Conservation (phyloP, 1,140 invertebrate species). For the Stenopsyche tienmushanensis region DNA sequence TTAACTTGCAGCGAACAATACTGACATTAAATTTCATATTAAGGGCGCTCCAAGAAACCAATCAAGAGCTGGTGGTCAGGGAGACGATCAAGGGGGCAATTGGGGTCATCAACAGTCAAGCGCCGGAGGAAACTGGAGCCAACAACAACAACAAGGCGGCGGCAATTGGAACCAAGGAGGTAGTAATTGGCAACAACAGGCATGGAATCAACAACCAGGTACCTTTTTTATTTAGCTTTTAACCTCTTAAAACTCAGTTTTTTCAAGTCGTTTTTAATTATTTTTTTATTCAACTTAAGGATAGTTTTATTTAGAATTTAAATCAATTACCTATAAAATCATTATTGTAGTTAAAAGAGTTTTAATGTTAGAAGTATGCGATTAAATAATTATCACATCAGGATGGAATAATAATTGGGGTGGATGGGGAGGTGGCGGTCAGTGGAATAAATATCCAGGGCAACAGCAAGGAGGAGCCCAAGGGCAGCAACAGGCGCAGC, state of each 20-base stretch:
- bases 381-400: no score
- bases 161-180: conserved; percentile 12
- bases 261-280: no score
- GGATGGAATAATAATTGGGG: conserved; percentile 14
- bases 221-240: no score
- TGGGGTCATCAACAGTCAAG: conserved; percentile 10
- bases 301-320: no score
- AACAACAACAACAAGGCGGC: conserved; percentile 11
- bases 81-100: conserved; percentile 2
- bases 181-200: background rate
- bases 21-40: background rate
- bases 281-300: no score
- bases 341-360: no score
- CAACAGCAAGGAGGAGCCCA: conserved; percentile 6
- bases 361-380: no score
- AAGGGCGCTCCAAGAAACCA: background rate
- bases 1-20: background rate
- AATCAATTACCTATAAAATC: no score
- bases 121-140: background rate
- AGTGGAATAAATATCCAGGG: conserved; percentile 15
- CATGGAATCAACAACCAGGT: background rate
- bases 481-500: conserved; percentile 3
- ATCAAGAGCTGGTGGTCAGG: background rate
- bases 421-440: conserved; percentile 11
- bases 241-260: no score